Evolutionary conservation across 2,797 vertebrate genomes (phyloP).

Genomic region (Microcaecilia unicolor): DNA sequence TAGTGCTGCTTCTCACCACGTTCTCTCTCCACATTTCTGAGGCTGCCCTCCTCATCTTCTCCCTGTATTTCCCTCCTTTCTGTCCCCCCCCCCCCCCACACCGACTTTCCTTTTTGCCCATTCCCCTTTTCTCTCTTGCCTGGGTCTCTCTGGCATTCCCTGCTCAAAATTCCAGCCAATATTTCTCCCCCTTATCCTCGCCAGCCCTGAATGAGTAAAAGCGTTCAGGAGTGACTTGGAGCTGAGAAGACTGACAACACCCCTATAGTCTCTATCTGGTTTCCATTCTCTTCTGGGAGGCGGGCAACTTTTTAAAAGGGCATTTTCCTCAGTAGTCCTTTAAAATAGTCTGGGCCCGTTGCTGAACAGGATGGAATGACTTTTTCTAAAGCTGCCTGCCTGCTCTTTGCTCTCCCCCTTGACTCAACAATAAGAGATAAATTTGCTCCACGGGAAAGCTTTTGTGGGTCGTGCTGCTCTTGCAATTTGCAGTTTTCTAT

Average conservation of each 20-base stretch:
- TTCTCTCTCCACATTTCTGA: too few relatives aligned
- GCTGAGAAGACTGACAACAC: slow-evolving; percentile 47
- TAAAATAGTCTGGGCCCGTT: slow-evolving; percentile 33
- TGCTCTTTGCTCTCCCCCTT: slow-evolving; percentile 31
- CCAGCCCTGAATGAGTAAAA: slow-evolving; percentile 33
- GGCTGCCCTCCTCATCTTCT: too few relatives aligned
- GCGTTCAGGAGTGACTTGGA: slow-evolving; percentile 44
- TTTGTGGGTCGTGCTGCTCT: slow-evolving; percentile 50
- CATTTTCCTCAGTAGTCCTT: slow-evolving; percentile 29
- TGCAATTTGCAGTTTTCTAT: slow-evolving; percentile 58
- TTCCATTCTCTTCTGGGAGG: slow-evolving; percentile 26
- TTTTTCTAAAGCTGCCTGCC: slow-evolving; percentile 47
- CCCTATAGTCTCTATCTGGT: slow-evolving; percentile 48
- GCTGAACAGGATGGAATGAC: slow-evolving; percentile 47
- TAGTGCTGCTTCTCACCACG: too few relatives aligned
- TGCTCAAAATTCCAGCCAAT: neutral
- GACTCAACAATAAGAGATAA: slow-evolving; percentile 49
- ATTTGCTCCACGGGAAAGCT: slow-evolving; percentile 52
- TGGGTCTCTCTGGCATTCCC: neutral
- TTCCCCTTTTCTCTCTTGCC: too few relatives aligned
- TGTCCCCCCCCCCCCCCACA: too few relatives aligned
- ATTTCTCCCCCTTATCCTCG: slow-evolving; percentile 2
- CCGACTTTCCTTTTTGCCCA: too few relatives aligned
- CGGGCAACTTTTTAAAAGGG: slow-evolving; percentile 21
- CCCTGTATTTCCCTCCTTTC: too few relatives aligned